Evolutionary conservation across 1,140 invertebrate genomes (phyloP).

Genomic region (Arctopsyche grandis): DNA sequence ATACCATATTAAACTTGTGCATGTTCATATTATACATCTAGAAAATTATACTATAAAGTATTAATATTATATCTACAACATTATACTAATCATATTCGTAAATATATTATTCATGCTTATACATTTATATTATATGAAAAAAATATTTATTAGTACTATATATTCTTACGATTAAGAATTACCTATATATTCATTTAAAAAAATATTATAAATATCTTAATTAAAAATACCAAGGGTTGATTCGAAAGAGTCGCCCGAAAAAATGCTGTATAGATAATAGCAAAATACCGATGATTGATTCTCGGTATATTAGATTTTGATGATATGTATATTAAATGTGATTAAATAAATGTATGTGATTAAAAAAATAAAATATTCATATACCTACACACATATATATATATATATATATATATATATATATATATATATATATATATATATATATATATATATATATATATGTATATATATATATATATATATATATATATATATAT

Average conservation of each 20-base stretch:
- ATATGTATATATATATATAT: too few relatives aligned
- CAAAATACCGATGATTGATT: conserved; percentile 51
- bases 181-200: conserved; percentile 54
- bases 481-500: too few relatives aligned
- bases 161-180: conserved; percentile 37
- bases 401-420: conserved; percentile 51
- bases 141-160: conserved; percentile 21
- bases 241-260: conserved; percentile 21
- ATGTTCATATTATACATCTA: background rate
- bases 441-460: conserved; percentile 51
- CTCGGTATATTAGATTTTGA: conserved; percentile 40
- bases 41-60: conserved; percentile 17
- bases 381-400: conserved; percentile 52
- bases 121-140: background rate
- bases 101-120: background rate
- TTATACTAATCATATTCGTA: background rate
- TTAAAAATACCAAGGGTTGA: background rate
- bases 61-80: background rate
- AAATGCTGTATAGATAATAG: conserved; percentile 71
- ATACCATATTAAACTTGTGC: background rate
- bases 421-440: conserved; percentile 52
- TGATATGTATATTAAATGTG: conserved; percentile 31
- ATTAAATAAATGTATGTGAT: conserved; percentile 32
- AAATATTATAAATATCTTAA: conserved; percentile 16
- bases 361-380: conserved; percentile 43